Base-by-base conservation (phyloP, 2,888 invertebrate species). In the Microdon myrmicae region DNA sequence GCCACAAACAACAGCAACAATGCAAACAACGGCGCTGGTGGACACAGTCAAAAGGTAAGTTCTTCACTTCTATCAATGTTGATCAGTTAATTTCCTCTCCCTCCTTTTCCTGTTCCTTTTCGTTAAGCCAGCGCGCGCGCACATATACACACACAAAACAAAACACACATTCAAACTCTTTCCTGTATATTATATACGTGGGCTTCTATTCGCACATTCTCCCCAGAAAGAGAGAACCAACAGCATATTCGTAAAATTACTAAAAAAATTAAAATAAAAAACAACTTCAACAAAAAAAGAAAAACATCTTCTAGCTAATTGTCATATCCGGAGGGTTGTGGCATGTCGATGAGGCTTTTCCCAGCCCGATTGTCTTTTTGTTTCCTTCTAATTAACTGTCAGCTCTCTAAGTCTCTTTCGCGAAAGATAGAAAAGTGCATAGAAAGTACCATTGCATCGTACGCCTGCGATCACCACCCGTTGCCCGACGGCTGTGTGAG, bases 11-110 rank as follows among this genome's bases (percentile, higher is more conserved):
- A 72, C 35, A 67, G 49, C 31, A 61, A 53, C 39, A 73, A 71
- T 56, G 69, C 67, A 68, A 70, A 68, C 44, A 53, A 44, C 59
- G 35, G 31, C 32, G 67, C 61, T 68, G 72, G 72, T 68, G 70
- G 71, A 49, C 73, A 74, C 68, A 74, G 75, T 73, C 79, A 79
- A 71, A 80, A 80, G 79, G 80, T 80, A 73, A 74, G 78, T 72
- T 68, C 39, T 35, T 26, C 47, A 45, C 23, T 28, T 29, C 16
- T 17, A 20, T 41, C 14, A 4, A n/a, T n/a, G 23, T 25, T 9
- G 7, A n/a, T n/a, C n/a, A n/a, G n/a, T n/a, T n/a, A n/a, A 29
- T 34, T 39, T 22, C 16, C 25, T 23, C 38, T 37, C 23, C 44
- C 9, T 32, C 34, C 19, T 26, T 53, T 41, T 39, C 51, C 55